Evolutionary conservation across 1,140 invertebrate species (phyloP), one percentile per base, ranked within the genome.

Genomic region (Habropoda laboriosa): DNA sequence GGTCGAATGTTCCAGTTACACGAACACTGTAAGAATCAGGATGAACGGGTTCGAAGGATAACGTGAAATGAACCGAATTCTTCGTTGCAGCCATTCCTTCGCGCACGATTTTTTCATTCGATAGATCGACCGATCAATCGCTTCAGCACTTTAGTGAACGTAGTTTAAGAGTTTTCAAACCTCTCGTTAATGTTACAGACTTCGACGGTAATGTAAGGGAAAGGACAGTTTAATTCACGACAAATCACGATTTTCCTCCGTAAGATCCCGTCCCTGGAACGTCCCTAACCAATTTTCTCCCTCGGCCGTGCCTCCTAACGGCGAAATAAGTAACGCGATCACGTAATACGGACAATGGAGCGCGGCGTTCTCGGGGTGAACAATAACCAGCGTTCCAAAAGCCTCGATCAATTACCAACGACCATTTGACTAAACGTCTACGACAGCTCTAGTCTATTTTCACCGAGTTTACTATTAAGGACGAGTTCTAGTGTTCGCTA

Each of bases 51-150:
- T 27, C 8, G 53, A 30, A 7, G 21, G 2, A 58, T 6, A n/a
- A 8, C 8, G 18, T 1, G 53, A 55, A n/a, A n/a, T 18, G 30
- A 32, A 5, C 35, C 57, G n/a, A 40, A 40, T 40, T 24, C 5
- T 13, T 68, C 5, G 1, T 27, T 13, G 13, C 10, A 47, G 2
- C 13, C 12, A 24, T 6, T 0, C 30, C 21, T 30, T 21, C 10
- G 64, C 45, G 27, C n/a, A 72, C 24, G 40, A 53, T 75, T 49
- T 61, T 49, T 18, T 24, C n/a, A 49, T 24, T 60, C 18, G n/a
- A 49, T 32, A 30, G 12, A 27, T 57, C 27, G 21, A 60, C 42
- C 18, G 5, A 30, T 27, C 40, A 30, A 45, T 53, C 38, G 47
- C 10, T 64, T n/a, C 18, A 47, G 8, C n/a, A n/a, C 2, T n/a